These are phyloP conservation scores for Anguilla marmorata DNA, from an alignment of 2,797 vertebrate genomes.

Conservation along the genomic window DNA sequence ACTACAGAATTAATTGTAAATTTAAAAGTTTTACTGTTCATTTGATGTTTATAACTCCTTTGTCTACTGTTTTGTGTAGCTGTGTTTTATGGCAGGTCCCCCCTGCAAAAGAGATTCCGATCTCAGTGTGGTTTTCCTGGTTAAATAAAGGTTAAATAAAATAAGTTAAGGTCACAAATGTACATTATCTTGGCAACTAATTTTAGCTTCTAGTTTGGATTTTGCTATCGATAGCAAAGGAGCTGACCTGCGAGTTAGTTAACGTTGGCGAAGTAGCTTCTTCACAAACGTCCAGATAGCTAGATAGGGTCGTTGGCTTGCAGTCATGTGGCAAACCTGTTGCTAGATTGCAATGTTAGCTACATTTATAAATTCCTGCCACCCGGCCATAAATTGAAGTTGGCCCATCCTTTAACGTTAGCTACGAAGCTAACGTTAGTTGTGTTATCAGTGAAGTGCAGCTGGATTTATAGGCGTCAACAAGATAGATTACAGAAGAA, in stretches of 20 bases:
- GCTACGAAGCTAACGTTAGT: background rate
- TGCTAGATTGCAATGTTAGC: background rate
- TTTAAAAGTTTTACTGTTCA: background rate
- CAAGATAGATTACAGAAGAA: slow-evolving; percentile 3
- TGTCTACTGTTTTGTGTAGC: too few species aligned
- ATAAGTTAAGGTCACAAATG: too few species aligned
- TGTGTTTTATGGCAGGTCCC: too few species aligned
- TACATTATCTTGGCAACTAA: too few species aligned
- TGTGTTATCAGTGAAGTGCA: slow-evolving; percentile 66
- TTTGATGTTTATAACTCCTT: too few species aligned
- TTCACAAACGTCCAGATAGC: background rate
- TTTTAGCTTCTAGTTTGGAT: background rate
- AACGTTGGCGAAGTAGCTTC: background rate
- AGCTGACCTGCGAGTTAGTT: background rate
- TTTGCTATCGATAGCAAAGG: background rate
- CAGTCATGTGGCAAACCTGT: background rate
- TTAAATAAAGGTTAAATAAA: too few species aligned
- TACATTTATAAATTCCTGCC: background rate
- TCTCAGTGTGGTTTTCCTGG: too few species aligned
- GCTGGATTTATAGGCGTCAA: slow-evolving; percentile 42
- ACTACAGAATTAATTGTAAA: too few species aligned
- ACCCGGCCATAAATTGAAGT: background rate
- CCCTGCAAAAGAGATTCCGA: too few species aligned
- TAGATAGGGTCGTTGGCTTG: background rate
- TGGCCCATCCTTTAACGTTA: background rate